Base-by-base conservation (phyloP, 2,888 invertebrate genomes). In the Thecocarcelia acutangulata region DNA sequence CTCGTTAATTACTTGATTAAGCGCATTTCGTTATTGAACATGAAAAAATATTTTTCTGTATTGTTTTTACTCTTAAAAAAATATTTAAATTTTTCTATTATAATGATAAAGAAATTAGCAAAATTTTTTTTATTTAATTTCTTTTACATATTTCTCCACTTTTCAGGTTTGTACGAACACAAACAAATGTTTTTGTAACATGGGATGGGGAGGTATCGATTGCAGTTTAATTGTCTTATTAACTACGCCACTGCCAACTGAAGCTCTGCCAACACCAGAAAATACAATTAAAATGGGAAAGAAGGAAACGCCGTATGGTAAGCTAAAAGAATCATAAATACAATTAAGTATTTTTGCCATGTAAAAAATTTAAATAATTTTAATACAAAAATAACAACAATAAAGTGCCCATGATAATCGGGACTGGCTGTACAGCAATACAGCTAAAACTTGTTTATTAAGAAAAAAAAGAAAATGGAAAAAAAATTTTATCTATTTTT, bases 271-370 rank as follows among this genome's bases (percentile, higher is more conserved):
- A 80, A 93, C 94, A 44, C 93, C 93, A 75, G 91, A 91, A 85
- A 92, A 92, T 87, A 91, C 93, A 83, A 92, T 92, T 87, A 93
- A 93, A 90, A 95, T 96, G 95, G 94, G 94, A 90, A 96, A 95
- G 92, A 96, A 96, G 93, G 96, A 96, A 93, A 96, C 96, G 92
- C 96, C 96, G 93, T 97, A 97, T 95, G 96, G 96, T 96, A 95
- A 94, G 96, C 86, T 80, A 61, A 83, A 82, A 61, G 50, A 78
- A 78, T 61, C 64, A 64, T 72, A 69, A 46, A 56, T 58, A 75
- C 56, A 61, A 69, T 80, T 82, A 59, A 46, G 52, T 59, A 59
- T 59, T 42, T 21, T 74, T 76, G 19, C 17, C 28, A 50, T 28
- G 33, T 21, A 66, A 17, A n/a, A 28, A n/a, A 58, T 58, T 74